Base-by-base conservation (phyloP, 2,113 vertebrate species). In the Hydropotes inermis region DNA sequence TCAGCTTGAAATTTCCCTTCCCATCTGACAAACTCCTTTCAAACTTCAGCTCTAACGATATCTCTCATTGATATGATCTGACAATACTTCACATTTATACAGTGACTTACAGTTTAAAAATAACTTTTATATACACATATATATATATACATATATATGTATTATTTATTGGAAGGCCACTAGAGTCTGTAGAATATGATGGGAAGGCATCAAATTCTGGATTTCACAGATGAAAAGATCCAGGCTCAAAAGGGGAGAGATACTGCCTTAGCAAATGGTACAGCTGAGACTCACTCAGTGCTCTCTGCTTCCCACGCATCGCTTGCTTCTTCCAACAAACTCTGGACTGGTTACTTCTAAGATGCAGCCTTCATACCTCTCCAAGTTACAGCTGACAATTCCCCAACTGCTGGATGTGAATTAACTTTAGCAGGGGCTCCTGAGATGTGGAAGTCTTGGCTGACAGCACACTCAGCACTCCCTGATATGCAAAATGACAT, bases 401-500 rank as follows among this genome's bases (percentile, higher is more conserved):
- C 33, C 14, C 43, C 70, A n/a, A 39, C 23, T 61, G 83, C 84
- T 45, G 57, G 79, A 82, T 64, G 36, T 50, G 96, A 97, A 98
- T 86, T 89, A 89, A 91, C 58, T 93, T 61, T 47, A 92, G 89
- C 60, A 16, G 11, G 50, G 79, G 78, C 93, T 92, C 93, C 67
- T 61, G 86, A 82, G 94, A 97, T 57, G 61, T 61, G n/a, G 78
- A 89, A 83, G 90, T 7, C 30, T 55, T 43, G 61, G 93, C 61
- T 90, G 97, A 97, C 97, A 97, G 98, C 96, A 82, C 81, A 88
- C 60, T 95, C 94, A 97, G 96, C 87, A 67, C 12, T 93, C 28
- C 61, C 58, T 87, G 25, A 52, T 70, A 97, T 98, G 84, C 61
- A 87, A 91, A 96, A 97, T 96, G 97, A 98, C 97, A 98, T 89